Base-by-base conservation (phyloP, 2,113 vertebrate genomes). In the Gulo gulo region DNA sequence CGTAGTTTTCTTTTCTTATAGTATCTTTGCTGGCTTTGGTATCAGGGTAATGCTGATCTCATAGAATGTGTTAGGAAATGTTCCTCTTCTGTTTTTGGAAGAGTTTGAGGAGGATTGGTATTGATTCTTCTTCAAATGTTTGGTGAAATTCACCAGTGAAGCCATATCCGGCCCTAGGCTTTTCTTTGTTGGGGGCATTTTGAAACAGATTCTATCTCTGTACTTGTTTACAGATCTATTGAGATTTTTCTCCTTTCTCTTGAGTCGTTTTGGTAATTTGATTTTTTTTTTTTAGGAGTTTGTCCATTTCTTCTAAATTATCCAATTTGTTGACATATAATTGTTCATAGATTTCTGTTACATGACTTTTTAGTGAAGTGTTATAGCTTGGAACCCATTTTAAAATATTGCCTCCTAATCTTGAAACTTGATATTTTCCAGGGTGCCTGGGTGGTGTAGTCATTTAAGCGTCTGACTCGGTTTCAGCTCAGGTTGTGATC, bases 341-440 rank as follows among this genome's bases (percentile, higher is more conserved):
- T 80, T 92, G 24, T 89, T 97, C 45, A 89, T 93, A 78, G 18
- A 82, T 76, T 96, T 96, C 23, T 82, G 59, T 91, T 87, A 87
- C 7, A 61, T 82, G 21, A 87, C 69, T 84, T 88, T 71, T 61
- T 55, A 80, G 47, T 91, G 59, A 95, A 88, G 88, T 57, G 2
- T 79, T 83, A 42, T 79, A 96, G 21, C n/a, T 95, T 94, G 13
- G n/a, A 95, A 95, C 18, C 31, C 50, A 88, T 96, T 96, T 95
- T 47, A 69, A 92, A 82, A 61, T 80, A 88, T 80, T 90, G 34
- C 52, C 61, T 91, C 14, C 26, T 80, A 89, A 89, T 85, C 73
- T 88, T 86, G 85, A 84, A 88, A 80, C 29, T 97, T 18, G 14
- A 50, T 42, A 81, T 74, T 94, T 78, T 96, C 50, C 7, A 29